Evolutionary conservation across 2,797 vertebrate species (phyloP), one percentile per base, ranked within the genome.

Genomic region (Acrossocheilus wenchowensis): DNA sequence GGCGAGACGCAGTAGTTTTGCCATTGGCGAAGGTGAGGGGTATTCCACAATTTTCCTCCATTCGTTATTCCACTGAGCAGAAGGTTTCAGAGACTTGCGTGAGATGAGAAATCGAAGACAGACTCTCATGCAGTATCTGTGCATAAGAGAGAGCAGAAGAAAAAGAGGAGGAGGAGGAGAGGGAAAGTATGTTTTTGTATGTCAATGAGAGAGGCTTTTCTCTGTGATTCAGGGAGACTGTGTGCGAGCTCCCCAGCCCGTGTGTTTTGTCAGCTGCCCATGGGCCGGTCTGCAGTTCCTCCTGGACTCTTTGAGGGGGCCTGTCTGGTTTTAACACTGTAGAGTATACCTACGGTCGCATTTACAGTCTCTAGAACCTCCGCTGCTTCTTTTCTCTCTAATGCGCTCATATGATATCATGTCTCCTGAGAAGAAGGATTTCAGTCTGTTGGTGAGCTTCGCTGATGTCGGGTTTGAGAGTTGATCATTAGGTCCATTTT

Each of bases 181-280:
- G 57, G 21, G 30, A 41, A 54, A 62, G 78, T 81, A 84, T 79
- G 74, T 88, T 85, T 86, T 82, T 85, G 60, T 85, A 64, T 86
- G 78, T 78, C 60, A 60, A 57, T 82, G 60, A 80, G 62, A 79
- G 79, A 66, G 81, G 64, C 87, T 88, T 90, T 88, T 87, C 48
- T 81, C 64, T 87, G 64, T 87, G 80, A 81, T 85, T 88, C 84
- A 89, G 83, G 87, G 82, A 81, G 75, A 83, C 62, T 87, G 78
- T 86, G 84, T 84, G 43, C 48, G 85, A 83, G 81, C 78, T 82
- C 78, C 78, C 69, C 85, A 88, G 83, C 82, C 52, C 23, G 79
- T 87, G 89, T 87, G 89, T 90, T 91, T 91, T 88, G 89, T 89
- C 89, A 91, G 87, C 90, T 91, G 90, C 89, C 90, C 89, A 83